A percentile compares a stretch with the other conserved stretches of the same genome.
Conservation (phyloP, 2,113 vertebrate genomes). For the Xenopus laevis region DNA sequence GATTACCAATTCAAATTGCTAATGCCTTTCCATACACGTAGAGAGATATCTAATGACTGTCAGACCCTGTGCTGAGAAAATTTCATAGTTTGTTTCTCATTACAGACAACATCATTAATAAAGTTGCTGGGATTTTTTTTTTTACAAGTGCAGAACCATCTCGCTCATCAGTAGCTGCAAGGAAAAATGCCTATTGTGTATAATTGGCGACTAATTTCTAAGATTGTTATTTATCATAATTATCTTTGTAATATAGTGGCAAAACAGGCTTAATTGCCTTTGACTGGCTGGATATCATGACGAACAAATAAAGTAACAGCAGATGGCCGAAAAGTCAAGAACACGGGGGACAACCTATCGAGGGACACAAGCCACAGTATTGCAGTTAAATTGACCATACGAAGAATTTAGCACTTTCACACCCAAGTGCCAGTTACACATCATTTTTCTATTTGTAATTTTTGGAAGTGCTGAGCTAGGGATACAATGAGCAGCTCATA, state of each 20-base stretch:
- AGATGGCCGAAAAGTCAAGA: conserved; percentile 71
- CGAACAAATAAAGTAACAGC: conserved; percentile 66
- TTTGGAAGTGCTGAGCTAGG: conserved; percentile 5
- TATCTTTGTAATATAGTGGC: conserved; percentile 70
- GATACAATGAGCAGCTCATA: conserved; percentile 9
- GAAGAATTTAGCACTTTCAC: conserved; percentile 32
- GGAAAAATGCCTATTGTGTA: conserved; percentile 66
- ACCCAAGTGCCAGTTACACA: conserved; percentile 7
- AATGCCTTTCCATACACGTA: conserved; percentile 35
- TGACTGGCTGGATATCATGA: conserved; percentile 67
- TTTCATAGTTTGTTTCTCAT: conserved; percentile 70
- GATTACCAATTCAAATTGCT: conserved; percentile 7
- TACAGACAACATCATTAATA: conserved; percentile 73
- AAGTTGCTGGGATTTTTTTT: conserved; percentile 63
- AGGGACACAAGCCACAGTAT: conserved; percentile 31
- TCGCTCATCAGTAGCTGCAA: conserved; percentile 60
- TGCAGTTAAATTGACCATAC: conserved; percentile 42
- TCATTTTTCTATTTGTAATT: conserved; percentile 16
- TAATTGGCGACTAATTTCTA: conserved; percentile 66
- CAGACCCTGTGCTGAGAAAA: conserved; percentile 64
- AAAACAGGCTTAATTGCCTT: conserved; percentile 74
- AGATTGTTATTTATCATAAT: conserved; percentile 76
- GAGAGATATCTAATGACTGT: conserved; percentile 68
- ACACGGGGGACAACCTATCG: conserved; percentile 16
- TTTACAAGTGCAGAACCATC: conserved; percentile 54